Conservation (phyloP, 1,140 invertebrate species). For the Drosophila sulfurigaster region DNA sequence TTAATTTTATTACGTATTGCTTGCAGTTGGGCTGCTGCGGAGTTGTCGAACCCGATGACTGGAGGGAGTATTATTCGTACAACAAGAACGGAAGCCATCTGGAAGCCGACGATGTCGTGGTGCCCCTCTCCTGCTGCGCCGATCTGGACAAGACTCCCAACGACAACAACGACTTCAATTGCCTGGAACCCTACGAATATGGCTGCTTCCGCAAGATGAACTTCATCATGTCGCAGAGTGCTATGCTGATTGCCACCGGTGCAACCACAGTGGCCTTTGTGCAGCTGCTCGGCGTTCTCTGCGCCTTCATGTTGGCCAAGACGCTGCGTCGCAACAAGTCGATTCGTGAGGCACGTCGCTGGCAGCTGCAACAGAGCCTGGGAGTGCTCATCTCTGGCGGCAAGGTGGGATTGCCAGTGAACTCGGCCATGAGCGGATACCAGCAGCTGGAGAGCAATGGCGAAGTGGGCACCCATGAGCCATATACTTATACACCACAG, state of each 20-base stretch:
- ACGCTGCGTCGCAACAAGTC: constrained; percentile 92
- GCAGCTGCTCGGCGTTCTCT: constrained; percentile 94
- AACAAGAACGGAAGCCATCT: constrained; percentile 56
- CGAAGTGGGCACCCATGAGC: constrained; percentile 59
- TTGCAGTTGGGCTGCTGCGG: constrained; percentile 92
- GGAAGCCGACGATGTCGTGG: constrained; percentile 81
- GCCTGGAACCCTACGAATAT: constrained; percentile 84
- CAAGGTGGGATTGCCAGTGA: constrained; percentile 70
- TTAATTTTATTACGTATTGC: background rate
- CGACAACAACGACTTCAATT: constrained; percentile 55
- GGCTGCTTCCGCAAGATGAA: constrained; percentile 90
- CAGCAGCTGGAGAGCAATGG: constrained; percentile 75
- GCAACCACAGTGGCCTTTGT: constrained; percentile 92
- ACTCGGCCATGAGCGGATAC: constrained; percentile 75
- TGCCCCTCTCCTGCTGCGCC: constrained; percentile 87
- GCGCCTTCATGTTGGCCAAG: constrained; percentile 93
- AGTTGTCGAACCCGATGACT: constrained; percentile 88
- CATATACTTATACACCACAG: constrained; percentile 76
- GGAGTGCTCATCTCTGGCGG: constrained; percentile 83
- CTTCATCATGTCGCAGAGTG: constrained; percentile 90
- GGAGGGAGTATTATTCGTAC: constrained; percentile 85
- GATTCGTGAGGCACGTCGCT: constrained; percentile 88
- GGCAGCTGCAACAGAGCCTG: constrained; percentile 88
- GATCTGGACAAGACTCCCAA: constrained; percentile 55
- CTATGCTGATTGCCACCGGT: constrained; percentile 91